A percentile compares a stretch with the other conserved stretches of the same genome.
phyloP scores from a whole-genome alignment of 2,113 vertebrate genomes.

The Solea senegalensis region DNA sequence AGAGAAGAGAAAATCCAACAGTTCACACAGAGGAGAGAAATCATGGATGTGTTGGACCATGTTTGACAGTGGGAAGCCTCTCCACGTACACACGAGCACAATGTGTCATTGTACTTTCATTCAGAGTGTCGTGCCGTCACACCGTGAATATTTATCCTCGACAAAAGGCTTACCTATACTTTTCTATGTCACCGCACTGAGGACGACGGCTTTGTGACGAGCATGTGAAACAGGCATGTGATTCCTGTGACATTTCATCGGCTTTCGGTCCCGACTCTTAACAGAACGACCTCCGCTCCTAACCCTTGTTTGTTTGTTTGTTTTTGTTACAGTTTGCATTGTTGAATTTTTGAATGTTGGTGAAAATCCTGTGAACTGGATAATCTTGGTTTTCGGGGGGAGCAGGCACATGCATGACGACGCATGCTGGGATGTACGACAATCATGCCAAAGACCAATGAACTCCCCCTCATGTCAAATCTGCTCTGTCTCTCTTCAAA shows the following conservation, averaged over 20 bases:
- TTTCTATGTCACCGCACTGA: conserved; percentile 34
- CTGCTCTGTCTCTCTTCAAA: neutral
- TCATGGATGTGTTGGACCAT: conserved; percentile 35
- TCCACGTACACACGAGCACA: conserved; percentile 54
- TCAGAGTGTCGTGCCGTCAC: conserved; percentile 58
- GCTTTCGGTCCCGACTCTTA: conserved; percentile 4
- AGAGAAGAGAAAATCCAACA: no score
- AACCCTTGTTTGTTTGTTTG: conserved; percentile 3
- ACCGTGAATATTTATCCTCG: conserved; percentile 43
- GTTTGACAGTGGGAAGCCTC: conserved; percentile 53
- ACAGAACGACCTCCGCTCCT: conserved; percentile 17
- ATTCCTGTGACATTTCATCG: conserved; percentile 28
- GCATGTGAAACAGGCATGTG: conserved; percentile 66
- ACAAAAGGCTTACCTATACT: conserved; percentile 22
- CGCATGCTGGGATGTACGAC: conserved; percentile 58
- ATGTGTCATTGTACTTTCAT: conserved; percentile 65
- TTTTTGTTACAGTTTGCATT: conserved; percentile 7
- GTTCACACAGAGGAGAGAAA: conserved; percentile 11
- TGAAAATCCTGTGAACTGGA: conserved; percentile 40
- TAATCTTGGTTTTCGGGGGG: conserved; percentile 48
- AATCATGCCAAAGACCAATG: conserved; percentile 12
- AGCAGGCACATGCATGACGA: conserved; percentile 61
- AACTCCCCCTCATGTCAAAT: conserved; percentile 8
- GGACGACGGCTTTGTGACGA: conserved; percentile 35
- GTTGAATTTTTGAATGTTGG: conserved; percentile 42